phyloP scores from a whole-genome alignment of 2,797 vertebrate genomes.

The Pangasius mekongensis region DNA sequence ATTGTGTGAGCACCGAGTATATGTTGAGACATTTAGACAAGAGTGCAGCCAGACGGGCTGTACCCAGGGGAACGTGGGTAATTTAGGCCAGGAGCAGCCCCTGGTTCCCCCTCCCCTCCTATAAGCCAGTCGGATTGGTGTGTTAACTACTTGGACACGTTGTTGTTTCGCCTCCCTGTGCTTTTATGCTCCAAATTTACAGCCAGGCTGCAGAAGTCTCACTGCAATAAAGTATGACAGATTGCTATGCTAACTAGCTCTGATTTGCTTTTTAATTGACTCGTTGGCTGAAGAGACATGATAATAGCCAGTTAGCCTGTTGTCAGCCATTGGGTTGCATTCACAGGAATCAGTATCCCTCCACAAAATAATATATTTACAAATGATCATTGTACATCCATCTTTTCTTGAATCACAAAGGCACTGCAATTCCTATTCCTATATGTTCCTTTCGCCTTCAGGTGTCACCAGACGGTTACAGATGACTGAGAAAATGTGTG shows the following conservation, averaged over 20 bases:
- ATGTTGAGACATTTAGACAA: slow-evolving; percentile 55
- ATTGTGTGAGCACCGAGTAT: neutral
- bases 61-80: slow-evolving; percentile 69
- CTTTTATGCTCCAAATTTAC: slow-evolving; percentile 67
- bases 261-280: slow-evolving; percentile 50
- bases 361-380: slow-evolving; percentile 3
- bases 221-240: slow-evolving; percentile 64
- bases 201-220: slow-evolving; percentile 67
- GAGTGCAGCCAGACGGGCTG: slow-evolving; percentile 48
- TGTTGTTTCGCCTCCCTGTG: slow-evolving; percentile 26
- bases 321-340: slow-evolving; percentile 13
- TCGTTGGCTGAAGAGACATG: slow-evolving; percentile 9
- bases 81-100: slow-evolving; percentile 74
- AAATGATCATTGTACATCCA: slow-evolving; percentile 6
- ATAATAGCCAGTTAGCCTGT: slow-evolving; percentile 19
- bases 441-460: slow-evolving; percentile 40
- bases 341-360: neutral
- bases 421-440: slow-evolving; percentile 26
- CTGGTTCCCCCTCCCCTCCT: slow-evolving; percentile 60
- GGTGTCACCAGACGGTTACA: slow-evolving; percentile 55
- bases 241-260: slow-evolving; percentile 56
- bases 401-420: neutral
- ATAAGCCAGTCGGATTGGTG: slow-evolving; percentile 74
- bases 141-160: slow-evolving; percentile 68
- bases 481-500: slow-evolving; percentile 51